Evolutionary conservation across 2,797 vertebrate species (phyloP).

Genomic region (Myiothlypis coronata): DNA sequence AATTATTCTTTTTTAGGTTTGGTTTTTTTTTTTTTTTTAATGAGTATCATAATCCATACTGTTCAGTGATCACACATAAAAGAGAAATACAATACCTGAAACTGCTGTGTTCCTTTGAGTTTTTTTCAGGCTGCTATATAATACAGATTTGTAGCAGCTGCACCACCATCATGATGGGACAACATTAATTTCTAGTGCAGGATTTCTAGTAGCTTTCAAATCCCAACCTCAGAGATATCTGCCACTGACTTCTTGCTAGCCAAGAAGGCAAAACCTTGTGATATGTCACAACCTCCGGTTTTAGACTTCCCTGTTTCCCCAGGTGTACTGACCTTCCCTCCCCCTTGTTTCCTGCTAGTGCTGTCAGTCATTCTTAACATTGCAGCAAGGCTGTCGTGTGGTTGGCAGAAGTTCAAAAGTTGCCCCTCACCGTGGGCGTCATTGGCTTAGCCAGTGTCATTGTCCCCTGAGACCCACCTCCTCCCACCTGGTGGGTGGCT

Average conservation of each 20-base stretch:
- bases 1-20: accelerated
- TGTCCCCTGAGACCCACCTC: no score
- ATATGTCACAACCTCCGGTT: no score
- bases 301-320: no score
- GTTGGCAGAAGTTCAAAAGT: no score
- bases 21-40: accelerated
- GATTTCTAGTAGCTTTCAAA: background rate
- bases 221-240: background rate
- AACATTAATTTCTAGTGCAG: background rate
- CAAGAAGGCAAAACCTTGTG: background rate
- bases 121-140: background rate
- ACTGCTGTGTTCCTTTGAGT: background rate
- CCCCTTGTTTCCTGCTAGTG: no score
- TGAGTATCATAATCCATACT: background rate
- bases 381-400: no score
- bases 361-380: no score
- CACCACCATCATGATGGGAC: background rate
- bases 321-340: no score
- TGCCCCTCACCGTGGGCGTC: no score
- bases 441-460: no score
- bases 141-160: background rate
- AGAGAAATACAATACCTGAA: background rate
- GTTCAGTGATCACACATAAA: background rate
- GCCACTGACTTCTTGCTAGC: background rate
- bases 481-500: no score